Percentiles rank a stretch among this genome's conserved stretches.
Conservation (phyloP, 2,888 invertebrate species). For the Drosophila aldrichi region DNA sequence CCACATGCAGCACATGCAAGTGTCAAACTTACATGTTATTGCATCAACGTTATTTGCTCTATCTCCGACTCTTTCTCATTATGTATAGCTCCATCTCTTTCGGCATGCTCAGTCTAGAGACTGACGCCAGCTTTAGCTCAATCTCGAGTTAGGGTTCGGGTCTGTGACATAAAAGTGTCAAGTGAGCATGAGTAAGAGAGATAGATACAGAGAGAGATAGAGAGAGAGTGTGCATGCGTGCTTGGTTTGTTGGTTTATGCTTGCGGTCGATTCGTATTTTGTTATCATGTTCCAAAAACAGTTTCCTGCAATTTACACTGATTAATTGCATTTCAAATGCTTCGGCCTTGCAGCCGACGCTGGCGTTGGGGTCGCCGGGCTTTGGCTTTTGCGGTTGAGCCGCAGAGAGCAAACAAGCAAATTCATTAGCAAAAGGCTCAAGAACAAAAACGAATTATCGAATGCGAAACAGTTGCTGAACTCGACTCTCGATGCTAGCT, state of each 20-base stretch:
- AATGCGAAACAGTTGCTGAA: conserved; percentile 26
- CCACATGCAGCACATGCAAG: conserved; percentile 41
- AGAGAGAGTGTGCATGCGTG: conserved; percentile 7
- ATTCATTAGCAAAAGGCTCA: conserved; percentile 65
- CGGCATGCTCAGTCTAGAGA: neutral
- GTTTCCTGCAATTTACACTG: conserved; percentile 61
- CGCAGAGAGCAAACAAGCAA: conserved; percentile 61
- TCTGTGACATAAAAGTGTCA: conserved; percentile 48
- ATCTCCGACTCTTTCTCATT: conserved; percentile 7
- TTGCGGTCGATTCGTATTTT: conserved; percentile 47
- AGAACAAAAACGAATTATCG: conserved; percentile 55
- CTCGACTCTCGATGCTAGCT: conserved; percentile 20
- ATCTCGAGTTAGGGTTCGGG: neutral
- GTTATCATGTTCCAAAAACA: conserved; percentile 50
- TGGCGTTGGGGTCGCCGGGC: neutral
- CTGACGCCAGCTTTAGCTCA: conserved; percentile 6
- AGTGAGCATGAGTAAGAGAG: conserved; percentile 18
- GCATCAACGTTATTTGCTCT: conserved; percentile 69
- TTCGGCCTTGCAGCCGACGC: conserved; percentile 34
- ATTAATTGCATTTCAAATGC: conserved; percentile 78
- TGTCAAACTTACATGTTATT: conserved; percentile 79
- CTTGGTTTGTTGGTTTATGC: conserved; percentile 18
- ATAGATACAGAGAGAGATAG: neutral
- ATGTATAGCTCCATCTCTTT: neutral
- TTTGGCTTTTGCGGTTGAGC: conserved; percentile 36